Conservation (phyloP, 2,113 vertebrate species). For the Heterochromis multidens region DNA sequence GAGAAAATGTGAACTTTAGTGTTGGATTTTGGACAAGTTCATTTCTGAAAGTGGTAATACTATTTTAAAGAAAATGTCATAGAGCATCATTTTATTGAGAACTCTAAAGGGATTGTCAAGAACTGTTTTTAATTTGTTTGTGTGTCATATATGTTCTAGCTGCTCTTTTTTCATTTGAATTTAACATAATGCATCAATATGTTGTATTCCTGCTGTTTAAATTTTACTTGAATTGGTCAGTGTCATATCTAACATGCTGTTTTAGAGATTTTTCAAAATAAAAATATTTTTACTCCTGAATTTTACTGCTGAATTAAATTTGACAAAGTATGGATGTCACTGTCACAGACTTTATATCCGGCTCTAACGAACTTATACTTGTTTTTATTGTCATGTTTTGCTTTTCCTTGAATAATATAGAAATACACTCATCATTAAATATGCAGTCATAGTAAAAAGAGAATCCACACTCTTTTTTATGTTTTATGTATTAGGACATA, state of each 20-base stretch:
- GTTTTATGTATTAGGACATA: no score
- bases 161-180: not conserved
- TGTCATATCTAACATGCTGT: not conserved
- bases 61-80: not conserved
- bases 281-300: not conserved
- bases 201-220: not conserved
- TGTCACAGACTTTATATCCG: not conserved
- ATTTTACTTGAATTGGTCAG: slow-evolving; percentile 16
- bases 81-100: not conserved
- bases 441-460: no score
- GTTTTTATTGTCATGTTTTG: not conserved
- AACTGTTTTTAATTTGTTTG: not conserved
- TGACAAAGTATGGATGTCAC: not conserved
- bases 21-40: not conserved
- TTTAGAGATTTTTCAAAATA: not conserved
- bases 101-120: not conserved
- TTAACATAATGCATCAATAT: not conserved
- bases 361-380: not conserved
- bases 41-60: not conserved
- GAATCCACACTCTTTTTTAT: no score
- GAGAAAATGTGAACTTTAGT: slow-evolving; percentile 22
- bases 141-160: not conserved
- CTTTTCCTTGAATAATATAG: not conserved
- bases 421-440: no score
- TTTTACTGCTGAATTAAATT: not conserved